A percentile compares a stretch with the other conserved stretches of the same genome.
phyloP scores from a whole-genome alignment of 2,888 invertebrate species.

The Caenorhabditis sp. region DNA sequence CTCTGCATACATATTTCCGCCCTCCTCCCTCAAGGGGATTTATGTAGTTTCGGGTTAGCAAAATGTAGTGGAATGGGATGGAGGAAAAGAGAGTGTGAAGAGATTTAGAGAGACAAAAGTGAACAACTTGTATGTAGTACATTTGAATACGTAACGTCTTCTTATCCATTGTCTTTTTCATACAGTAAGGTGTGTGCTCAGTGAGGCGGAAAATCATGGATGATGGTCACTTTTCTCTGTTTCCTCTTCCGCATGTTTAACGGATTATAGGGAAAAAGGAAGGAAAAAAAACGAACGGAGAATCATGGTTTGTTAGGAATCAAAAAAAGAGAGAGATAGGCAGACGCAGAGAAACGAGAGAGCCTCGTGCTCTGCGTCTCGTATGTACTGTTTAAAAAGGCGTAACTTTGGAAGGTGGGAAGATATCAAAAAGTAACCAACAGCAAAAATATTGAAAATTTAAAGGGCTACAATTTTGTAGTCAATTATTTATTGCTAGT shows the following conservation, averaged over 20 bases:
- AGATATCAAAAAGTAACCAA: too few species aligned
- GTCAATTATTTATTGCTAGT: too few species aligned
- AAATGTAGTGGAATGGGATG: background rate
- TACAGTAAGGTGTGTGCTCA: constrained; percentile 30
- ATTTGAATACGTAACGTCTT: too few species aligned
- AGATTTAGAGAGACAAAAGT: constrained; percentile 21
- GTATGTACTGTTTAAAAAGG: too few species aligned
- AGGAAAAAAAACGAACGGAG: background rate
- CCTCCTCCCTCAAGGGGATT: constrained; percentile 37
- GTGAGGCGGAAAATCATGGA: constrained; percentile 31
- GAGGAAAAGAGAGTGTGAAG: constrained; percentile 1
- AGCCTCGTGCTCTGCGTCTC: too few species aligned
- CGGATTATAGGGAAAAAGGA: background rate
- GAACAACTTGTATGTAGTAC: constrained; percentile 12
- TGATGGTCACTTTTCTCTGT: too few species aligned
- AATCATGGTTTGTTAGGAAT: too few species aligned
- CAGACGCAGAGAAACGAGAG: constrained; percentile 1
- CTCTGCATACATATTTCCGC: constrained; percentile 13
- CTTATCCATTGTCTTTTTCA: too few species aligned
- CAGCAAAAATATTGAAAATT: too few species aligned
- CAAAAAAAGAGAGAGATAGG: too few species aligned
- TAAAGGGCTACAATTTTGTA: too few species aligned
- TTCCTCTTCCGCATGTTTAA: constrained; percentile 8
- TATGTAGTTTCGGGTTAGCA: constrained; percentile 26
- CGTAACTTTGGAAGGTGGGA: too few species aligned